These are phyloP conservation scores for Geophilus truncorum DNA, from an alignment of 2,888 invertebrate species.

Conservation along the genomic window DNA sequence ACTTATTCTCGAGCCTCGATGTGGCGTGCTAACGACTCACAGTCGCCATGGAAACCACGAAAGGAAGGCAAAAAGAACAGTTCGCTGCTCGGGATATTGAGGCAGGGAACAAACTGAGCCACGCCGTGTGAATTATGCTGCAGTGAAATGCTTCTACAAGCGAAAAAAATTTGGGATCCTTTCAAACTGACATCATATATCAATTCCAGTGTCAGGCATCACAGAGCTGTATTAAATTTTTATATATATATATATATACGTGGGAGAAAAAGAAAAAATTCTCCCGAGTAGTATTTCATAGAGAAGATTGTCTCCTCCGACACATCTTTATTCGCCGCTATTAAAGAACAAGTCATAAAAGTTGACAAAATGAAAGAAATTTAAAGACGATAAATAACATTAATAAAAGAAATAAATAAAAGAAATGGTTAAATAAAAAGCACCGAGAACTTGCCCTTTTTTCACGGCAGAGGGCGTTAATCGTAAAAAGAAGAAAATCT, in stretches of 20 bases:
- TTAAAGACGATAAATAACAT: background rate
- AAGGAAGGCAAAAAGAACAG: background rate
- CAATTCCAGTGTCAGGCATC: background rate
- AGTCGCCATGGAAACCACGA: background rate
- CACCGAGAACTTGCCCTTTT: too few relatives aligned
- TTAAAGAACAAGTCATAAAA: background rate
- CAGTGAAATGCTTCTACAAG: background rate
- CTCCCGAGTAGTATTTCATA: background rate
- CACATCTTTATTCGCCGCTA: background rate
- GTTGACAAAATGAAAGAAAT: background rate
- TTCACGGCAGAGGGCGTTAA: too few relatives aligned
- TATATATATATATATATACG: background rate
- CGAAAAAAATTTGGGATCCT: background rate
- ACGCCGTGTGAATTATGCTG: background rate
- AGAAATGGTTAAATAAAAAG: too few relatives aligned
- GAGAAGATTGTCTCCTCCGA: background rate
- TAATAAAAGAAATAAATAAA: too few relatives aligned
- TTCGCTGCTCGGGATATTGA: background rate
- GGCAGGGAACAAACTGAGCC: background rate
- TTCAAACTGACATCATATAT: background rate
- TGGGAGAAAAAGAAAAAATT: too few relatives aligned
- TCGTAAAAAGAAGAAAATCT: too few relatives aligned
- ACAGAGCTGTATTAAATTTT: background rate
- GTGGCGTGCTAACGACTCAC: background rate
- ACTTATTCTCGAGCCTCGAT: background rate